Percentiles rank a stretch among this genome's conserved stretches.
Conservation (phyloP, 2,113 vertebrate species). For the Myotis yumanensis region DNA sequence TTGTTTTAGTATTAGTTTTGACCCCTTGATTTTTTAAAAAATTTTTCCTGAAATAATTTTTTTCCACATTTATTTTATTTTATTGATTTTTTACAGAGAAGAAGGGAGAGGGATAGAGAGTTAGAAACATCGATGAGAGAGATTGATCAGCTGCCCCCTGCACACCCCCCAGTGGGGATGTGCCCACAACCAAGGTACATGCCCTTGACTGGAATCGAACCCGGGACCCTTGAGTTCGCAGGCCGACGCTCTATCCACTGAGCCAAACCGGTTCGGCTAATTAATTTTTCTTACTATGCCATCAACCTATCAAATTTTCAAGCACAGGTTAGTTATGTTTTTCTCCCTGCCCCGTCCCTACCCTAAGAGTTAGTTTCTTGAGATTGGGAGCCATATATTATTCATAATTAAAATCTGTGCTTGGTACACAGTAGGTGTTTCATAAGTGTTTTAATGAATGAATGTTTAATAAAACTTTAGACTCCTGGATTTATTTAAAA, state of each 20-base stretch:
- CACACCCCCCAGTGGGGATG: too few species aligned
- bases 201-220: too few species aligned
- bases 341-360: not conserved
- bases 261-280: not conserved
- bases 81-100: too few species aligned
- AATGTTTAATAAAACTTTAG: not conserved
- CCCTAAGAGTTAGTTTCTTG: not conserved
- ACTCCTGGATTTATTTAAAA: not conserved
- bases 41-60: slow-evolving; percentile 8
- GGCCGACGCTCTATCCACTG: too few species aligned
- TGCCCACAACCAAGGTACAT: too few species aligned
- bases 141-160: too few species aligned
- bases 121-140: too few species aligned
- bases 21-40: not conserved
- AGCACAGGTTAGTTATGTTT: not conserved
- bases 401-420: not conserved
- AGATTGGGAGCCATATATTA: not conserved
- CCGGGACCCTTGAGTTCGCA: too few species aligned
- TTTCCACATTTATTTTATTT: too few species aligned
- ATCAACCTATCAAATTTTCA: not conserved
- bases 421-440: not conserved
- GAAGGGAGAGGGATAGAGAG: too few species aligned
- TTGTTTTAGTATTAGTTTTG: not conserved
- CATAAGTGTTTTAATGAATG: slow-evolving; percentile 8
- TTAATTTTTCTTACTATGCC: not conserved